Conservation (phyloP, 2,797 vertebrate species). For the Neostethus bicornis region DNA sequence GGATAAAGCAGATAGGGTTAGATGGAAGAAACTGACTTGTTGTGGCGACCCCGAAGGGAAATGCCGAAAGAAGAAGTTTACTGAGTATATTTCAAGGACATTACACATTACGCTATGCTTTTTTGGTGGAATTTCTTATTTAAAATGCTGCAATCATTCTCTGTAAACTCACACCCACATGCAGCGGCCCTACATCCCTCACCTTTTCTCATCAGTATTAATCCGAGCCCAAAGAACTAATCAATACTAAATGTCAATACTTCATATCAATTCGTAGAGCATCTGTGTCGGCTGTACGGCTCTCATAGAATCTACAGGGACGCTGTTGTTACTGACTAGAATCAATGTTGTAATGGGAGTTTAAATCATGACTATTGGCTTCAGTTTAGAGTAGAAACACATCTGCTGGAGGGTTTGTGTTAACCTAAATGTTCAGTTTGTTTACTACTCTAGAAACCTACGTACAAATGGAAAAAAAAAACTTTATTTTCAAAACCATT, state of each 20-base stretch:
- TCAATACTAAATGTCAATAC: conserved; percentile 55
- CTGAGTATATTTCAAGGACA: conserved; percentile 49
- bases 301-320: conserved; percentile 29
- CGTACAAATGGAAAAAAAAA: conserved; percentile 9
- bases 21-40: too few relatives aligned
- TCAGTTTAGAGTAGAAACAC: conserved; percentile 30
- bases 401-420: conserved; percentile 10
- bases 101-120: conserved; percentile 22
- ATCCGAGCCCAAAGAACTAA: conserved; percentile 38
- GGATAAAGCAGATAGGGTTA: too few relatives aligned
- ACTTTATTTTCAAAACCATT: too few relatives aligned
- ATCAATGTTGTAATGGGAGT: conserved; percentile 51
- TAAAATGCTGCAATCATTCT: too few relatives aligned
- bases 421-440: conserved; percentile 28
- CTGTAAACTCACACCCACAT: not conserved
- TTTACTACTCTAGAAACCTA: conserved; percentile 28
- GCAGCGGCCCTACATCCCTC: conserved; percentile 26
- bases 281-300: conserved; percentile 27
- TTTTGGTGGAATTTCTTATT: too few relatives aligned
- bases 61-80: too few relatives aligned
- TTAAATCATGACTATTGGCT: conserved; percentile 40
- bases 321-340: conserved; percentile 58
- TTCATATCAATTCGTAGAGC: conserved; percentile 52
- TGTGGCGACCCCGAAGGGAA: too few relatives aligned
- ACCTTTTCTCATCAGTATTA: conserved; percentile 30